Evolutionary conservation across 2,888 invertebrate species (phyloP).

Genomic region (Aspidiotus rigidus): DNA sequence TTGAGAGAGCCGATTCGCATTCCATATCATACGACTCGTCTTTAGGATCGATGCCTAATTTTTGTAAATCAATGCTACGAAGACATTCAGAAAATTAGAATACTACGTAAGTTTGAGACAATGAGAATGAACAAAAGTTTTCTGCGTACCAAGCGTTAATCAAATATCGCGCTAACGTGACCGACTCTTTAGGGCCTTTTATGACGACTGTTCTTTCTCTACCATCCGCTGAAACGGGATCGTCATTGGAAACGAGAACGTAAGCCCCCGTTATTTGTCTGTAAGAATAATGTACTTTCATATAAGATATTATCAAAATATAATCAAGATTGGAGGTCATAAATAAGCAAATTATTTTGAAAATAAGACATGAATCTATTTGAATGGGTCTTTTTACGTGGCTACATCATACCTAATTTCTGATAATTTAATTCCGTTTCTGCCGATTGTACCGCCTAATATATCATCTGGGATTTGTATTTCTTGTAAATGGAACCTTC

Average conservation of each 20-base stretch:
- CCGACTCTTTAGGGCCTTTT: constrained; percentile 13
- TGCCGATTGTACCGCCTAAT: constrained; percentile 97
- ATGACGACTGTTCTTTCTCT: constrained; percentile 23
- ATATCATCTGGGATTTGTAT: constrained; percentile 98
- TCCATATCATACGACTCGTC: constrained; percentile 12
- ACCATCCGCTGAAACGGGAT: constrained; percentile 8
- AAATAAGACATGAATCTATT: background rate
- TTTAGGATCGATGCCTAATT: constrained; percentile 5
- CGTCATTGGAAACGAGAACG: constrained; percentile 3
- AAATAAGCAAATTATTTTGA: background rate
- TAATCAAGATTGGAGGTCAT: too few species aligned
- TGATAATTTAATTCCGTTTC: constrained; percentile 96
- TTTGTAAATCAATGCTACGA: constrained; percentile 21
- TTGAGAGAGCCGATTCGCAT: constrained; percentile 9
- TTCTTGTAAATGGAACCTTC: constrained; percentile 60
- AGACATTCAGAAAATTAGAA: background rate
- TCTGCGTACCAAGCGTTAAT: constrained; percentile 14
- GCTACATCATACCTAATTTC: constrained; percentile 62
- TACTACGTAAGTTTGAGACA: background rate
- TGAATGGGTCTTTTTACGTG: too few species aligned
- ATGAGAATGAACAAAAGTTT: background rate
- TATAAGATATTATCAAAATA: too few species aligned
- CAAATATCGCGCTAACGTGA: constrained; percentile 15
- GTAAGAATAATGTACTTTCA: background rate
- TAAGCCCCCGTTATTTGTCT: constrained; percentile 21